Percentiles rank a stretch among this genome's conserved stretches.
phyloP scores from a whole-genome alignment of 2,113 vertebrate genomes.

The Clarias batrachus region DNA sequence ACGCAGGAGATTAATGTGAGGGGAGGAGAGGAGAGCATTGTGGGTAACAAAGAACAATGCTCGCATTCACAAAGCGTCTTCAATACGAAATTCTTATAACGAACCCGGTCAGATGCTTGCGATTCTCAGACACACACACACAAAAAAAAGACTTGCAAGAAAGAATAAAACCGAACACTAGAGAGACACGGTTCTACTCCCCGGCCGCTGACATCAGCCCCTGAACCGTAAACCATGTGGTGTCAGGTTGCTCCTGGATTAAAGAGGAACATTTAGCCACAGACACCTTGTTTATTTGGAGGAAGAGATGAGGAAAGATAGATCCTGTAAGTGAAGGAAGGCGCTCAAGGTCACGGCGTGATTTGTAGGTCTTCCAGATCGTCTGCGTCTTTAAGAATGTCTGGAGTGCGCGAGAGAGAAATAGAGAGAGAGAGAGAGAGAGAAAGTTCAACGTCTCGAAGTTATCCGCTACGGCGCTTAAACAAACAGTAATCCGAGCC shows the following conservation, averaged over 20 bases:
- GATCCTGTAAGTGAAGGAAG: neutral
- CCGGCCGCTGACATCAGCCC: neutral
- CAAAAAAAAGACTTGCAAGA: neutral
- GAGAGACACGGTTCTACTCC: neutral
- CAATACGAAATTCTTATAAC: conserved; percentile 8
- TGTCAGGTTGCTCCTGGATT: conserved; percentile 26
- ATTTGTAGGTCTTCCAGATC: conserved; percentile 16
- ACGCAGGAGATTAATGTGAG: neutral
- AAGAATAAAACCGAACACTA: neutral
- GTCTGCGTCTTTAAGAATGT: conserved; percentile 18
- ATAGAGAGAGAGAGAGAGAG: neutral
- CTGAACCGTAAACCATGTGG: neutral
- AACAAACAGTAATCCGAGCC: conserved; percentile 20
- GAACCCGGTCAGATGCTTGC: neutral
- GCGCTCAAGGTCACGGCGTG: neutral
- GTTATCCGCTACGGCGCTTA: conserved; percentile 9
- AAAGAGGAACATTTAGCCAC: neutral
- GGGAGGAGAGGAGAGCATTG: conserved; percentile 8
- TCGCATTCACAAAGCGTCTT: conserved; percentile 36
- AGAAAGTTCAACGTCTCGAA: neutral
- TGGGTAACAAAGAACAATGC: conserved; percentile 45
- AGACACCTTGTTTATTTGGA: conserved; percentile 37
- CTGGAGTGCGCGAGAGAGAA: neutral
- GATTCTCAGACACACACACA: conserved; percentile 20
- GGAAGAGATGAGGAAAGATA: neutral